Percentiles rank a stretch among this genome's conserved stretches.
phyloP scores from a whole-genome alignment of 1,140 invertebrate species.

The Anadara kagoshimensis region DNA sequence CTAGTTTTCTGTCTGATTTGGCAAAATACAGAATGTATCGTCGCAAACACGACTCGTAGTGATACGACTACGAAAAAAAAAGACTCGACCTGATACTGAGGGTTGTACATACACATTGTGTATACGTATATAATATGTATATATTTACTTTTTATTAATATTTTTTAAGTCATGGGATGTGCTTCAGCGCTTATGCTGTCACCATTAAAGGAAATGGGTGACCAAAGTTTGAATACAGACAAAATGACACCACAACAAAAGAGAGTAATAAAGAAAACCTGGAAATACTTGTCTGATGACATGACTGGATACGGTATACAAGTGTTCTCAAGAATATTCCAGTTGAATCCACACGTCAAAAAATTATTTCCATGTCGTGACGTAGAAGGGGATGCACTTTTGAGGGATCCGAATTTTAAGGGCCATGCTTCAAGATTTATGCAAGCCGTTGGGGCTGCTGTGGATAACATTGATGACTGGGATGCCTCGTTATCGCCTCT shows the following conservation, averaged over 20 bases:
- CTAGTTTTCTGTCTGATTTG: too few relatives aligned
- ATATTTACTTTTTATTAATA: too few relatives aligned
- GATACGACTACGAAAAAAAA: too few relatives aligned
- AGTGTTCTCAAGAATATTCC: constrained; percentile 57
- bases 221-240: too few relatives aligned
- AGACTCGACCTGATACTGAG: too few relatives aligned
- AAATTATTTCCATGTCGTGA: constrained; percentile 49
- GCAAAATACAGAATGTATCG: too few relatives aligned
- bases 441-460: constrained; percentile 56
- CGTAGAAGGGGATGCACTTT: constrained; percentile 38
- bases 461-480: constrained; percentile 54
- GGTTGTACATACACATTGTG: too few relatives aligned
- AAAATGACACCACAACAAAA: constrained; percentile 39
- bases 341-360: constrained; percentile 52
- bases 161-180: too few relatives aligned
- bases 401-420: constrained; percentile 43
- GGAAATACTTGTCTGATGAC: constrained; percentile 46
- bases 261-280: constrained; percentile 47
- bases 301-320: constrained; percentile 43
- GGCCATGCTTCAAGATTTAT: constrained; percentile 61
- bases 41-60: too few relatives aligned
- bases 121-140: too few relatives aligned
- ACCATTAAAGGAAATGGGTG: too few relatives aligned
- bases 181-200: too few relatives aligned
- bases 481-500: constrained; percentile 41